A percentile compares a stretch with the other conserved stretches of the same genome.
phyloP scores from a whole-genome alignment of 2,888 invertebrate species.

The Mythimna vitellina region DNA sequence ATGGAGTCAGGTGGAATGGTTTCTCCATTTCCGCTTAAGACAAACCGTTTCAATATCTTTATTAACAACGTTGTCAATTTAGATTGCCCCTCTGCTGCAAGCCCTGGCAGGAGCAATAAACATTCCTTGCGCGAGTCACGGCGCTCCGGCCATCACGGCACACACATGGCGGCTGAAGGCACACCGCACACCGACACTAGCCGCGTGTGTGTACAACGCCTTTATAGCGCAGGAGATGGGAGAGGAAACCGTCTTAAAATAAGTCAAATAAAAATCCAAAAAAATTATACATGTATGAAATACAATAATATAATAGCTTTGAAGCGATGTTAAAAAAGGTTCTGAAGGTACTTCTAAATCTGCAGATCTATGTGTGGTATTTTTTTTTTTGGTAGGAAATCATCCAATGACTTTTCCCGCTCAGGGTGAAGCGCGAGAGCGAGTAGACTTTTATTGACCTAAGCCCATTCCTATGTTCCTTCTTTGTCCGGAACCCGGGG shows the following conservation, averaged over 20 bases:
- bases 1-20: too few species aligned
- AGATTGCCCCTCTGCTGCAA: constrained; percentile 53
- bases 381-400: too few species aligned
- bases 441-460: too few species aligned
- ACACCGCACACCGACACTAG: constrained; percentile 69
- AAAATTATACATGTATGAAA: too few species aligned
- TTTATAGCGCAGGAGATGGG: constrained; percentile 66
- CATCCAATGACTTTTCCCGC: too few species aligned
- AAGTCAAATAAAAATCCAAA: too few species aligned
- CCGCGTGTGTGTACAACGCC: constrained; percentile 71
- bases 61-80: constrained; percentile 59
- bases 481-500: too few species aligned
- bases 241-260: fast-evolving
- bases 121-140: constrained; percentile 86
- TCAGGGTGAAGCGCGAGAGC: too few species aligned
- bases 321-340: not conserved
- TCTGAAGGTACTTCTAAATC: too few species aligned
- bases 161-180: constrained; percentile 79
- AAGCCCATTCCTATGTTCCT: too few species aligned
- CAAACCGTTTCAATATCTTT: constrained; percentile 43
- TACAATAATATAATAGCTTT: too few species aligned
- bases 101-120: constrained; percentile 80
- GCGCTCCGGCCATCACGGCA: constrained; percentile 78
- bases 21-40: not conserved
- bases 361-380: too few species aligned